A percentile compares a stretch with the other conserved stretches of the same genome.
phyloP scores from a whole-genome alignment of 2,797 vertebrate genomes.

The Otolemur crassicaudatus region DNA sequence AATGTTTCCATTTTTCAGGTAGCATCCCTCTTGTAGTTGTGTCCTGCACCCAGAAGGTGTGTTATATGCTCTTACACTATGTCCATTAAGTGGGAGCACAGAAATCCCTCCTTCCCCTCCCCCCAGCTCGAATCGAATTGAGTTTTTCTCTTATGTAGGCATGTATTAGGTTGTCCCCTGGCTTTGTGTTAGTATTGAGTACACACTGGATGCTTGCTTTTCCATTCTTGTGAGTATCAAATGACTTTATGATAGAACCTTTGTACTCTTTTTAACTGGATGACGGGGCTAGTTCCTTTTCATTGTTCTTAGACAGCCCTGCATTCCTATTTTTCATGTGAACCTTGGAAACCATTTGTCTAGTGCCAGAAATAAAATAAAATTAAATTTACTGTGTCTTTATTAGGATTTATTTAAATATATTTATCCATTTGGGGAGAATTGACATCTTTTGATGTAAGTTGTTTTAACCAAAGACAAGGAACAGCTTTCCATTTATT shows the following conservation, averaged over 20 bases:
- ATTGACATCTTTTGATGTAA: background rate
- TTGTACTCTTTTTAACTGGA: background rate
- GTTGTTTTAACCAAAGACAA: background rate
- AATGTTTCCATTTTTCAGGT: no score
- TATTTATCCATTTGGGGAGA: background rate
- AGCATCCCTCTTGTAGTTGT: no score
- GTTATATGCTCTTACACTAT: no score
- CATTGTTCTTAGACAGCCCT: background rate
- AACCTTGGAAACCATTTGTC: background rate
- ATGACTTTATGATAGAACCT: background rate
- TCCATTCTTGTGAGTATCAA: no score
- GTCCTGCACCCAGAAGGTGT: no score
- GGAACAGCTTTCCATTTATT: background rate
- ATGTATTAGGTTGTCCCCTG: no score
- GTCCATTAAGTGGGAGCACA: no score
- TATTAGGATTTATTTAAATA: background rate
- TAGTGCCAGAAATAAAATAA: background rate
- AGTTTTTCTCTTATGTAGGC: no score
- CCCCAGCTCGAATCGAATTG: no score
- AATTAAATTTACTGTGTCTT: background rate
- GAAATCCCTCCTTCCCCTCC: no score
- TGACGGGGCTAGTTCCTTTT: background rate
- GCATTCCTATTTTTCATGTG: background rate
- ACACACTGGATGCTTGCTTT: background rate
- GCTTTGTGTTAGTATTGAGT: no score